Conservation (phyloP, 92 coral and sea anemone species). For the Palythoa grandiflora region DNA sequence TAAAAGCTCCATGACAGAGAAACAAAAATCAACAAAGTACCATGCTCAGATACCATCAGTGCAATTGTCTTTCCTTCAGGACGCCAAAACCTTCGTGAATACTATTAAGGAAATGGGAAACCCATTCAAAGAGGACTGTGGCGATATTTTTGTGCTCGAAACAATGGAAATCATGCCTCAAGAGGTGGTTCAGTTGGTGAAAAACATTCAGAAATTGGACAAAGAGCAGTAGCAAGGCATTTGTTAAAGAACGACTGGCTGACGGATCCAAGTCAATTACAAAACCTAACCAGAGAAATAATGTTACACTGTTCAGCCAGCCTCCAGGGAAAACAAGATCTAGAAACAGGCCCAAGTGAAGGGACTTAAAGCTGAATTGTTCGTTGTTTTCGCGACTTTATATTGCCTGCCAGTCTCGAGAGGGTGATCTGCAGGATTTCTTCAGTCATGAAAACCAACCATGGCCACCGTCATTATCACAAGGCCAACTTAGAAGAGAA, state of each 20-base stretch:
- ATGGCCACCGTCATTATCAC: slow-evolving; percentile 30
- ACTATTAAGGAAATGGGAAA: slow-evolving; percentile 65
- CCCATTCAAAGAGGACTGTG: slow-evolving; percentile 62
- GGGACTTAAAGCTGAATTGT: slow-evolving; percentile 53
- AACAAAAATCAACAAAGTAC: too few relatives aligned
- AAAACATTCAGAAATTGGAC: slow-evolving; percentile 50
- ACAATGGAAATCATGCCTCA: slow-evolving; percentile 59
- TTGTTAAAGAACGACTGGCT: slow-evolving; percentile 55
- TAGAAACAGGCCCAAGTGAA: slow-evolving; percentile 53
- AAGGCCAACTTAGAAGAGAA: slow-evolving; percentile 45
- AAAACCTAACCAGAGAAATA: slow-evolving; percentile 52
- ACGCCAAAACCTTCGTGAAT: slow-evolving; percentile 24
- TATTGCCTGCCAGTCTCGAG: not conserved
- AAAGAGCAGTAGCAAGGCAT: slow-evolving; percentile 63
- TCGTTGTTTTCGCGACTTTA: slow-evolving; percentile 56
- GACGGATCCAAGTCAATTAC: slow-evolving; percentile 56
- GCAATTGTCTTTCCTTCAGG: too few relatives aligned
- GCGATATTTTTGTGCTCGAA: slow-evolving; percentile 59
- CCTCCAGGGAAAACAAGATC: slow-evolving; percentile 39
- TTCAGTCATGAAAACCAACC: too few relatives aligned
- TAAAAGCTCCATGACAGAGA: slow-evolving; percentile 28
- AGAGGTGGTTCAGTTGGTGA: slow-evolving; percentile 56
- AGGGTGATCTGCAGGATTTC: too few relatives aligned
- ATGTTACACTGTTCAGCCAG: slow-evolving; percentile 51
- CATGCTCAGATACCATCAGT: not conserved